phyloP scores from a whole-genome alignment of 2,113 vertebrate genomes.

The Lagopus leucura region DNA sequence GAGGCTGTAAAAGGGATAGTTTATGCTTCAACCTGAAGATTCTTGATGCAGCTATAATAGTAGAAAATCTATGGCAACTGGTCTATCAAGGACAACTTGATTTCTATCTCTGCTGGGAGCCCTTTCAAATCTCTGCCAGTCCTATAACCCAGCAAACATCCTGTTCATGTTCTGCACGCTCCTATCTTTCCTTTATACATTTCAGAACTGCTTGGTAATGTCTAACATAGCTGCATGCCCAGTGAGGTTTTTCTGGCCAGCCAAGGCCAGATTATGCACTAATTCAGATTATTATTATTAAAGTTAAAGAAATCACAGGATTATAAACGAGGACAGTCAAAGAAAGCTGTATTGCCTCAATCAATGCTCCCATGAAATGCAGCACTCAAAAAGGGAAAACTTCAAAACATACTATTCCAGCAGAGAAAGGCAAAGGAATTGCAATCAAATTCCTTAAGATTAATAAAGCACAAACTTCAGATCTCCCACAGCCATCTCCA shows the following conservation, averaged over 20 bases:
- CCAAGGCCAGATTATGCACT: not conserved
- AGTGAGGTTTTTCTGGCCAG: not conserved
- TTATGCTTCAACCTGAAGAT: not conserved
- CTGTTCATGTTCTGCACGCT: not conserved
- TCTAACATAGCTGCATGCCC: not conserved
- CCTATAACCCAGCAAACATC: accelerated
- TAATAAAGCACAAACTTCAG: not conserved
- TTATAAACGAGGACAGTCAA: not conserved
- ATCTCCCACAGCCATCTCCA: not conserved
- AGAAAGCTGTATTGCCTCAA: not conserved
- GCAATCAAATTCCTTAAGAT: not conserved
- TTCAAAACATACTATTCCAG: not conserved
- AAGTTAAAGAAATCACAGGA: not conserved
- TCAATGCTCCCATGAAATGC: not conserved
- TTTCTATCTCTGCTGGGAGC: not conserved
- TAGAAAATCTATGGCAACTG: not conserved
- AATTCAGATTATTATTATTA: not conserved
- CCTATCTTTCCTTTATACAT: not conserved
- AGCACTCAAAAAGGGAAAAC: not conserved
- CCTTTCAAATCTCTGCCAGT: not conserved
- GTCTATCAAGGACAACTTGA: not conserved
- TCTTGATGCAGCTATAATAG: not conserved
- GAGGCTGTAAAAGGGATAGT: not conserved
- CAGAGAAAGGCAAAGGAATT: not conserved
- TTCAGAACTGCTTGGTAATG: not conserved